Percentiles rank a stretch among this genome's conserved stretches.
Evolutionary conservation across 2,797 vertebrate species (phyloP).

Genomic region (Scolopax bukidnonensis): DNA sequence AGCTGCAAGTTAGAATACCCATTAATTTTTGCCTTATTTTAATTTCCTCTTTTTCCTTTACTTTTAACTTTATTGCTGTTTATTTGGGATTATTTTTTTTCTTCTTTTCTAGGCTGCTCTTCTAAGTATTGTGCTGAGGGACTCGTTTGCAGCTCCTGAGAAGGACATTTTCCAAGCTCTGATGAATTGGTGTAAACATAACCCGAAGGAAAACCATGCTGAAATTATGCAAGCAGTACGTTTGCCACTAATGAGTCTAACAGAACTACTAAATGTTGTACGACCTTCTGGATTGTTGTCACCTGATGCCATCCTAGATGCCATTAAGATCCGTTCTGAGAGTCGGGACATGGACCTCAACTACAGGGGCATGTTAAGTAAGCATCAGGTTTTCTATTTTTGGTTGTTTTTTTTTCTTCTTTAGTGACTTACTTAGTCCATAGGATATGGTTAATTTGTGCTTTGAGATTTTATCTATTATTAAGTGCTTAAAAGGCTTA

Average conservation of each 20-base stretch:
- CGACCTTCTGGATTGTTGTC: slow-evolving; percentile 91
- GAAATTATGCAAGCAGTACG: slow-evolving; percentile 95
- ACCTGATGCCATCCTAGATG: slow-evolving; percentile 94
- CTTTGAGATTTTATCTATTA: neutral
- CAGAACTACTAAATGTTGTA: slow-evolving; percentile 95
- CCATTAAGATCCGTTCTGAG: slow-evolving; percentile 96
- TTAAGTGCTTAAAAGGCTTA: neutral
- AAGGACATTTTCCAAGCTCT: slow-evolving; percentile 96
- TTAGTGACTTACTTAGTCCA: neutral
- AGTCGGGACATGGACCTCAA: slow-evolving; percentile 99
- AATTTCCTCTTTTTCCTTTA: neutral
- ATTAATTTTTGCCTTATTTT: neutral
- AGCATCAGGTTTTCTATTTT: slow-evolving; percentile 56
- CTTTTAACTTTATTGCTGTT: neutral
- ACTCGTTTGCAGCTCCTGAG: slow-evolving; percentile 95
- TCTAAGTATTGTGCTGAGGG: slow-evolving; percentile 88
- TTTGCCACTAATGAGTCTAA: slow-evolving; percentile 95
- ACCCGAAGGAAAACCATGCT: slow-evolving; percentile 83
- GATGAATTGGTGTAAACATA: slow-evolving; percentile 94
- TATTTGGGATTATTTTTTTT: slow-evolving; percentile 57
- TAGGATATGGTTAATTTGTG: neutral
- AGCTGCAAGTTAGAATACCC: neutral
- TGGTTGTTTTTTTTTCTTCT: neutral
- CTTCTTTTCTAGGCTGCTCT: slow-evolving; percentile 84
- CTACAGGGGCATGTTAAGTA: slow-evolving; percentile 97